phyloP scores from a whole-genome alignment of 2,113 vertebrate genomes.

The Psittacula cyanocephala region DNA sequence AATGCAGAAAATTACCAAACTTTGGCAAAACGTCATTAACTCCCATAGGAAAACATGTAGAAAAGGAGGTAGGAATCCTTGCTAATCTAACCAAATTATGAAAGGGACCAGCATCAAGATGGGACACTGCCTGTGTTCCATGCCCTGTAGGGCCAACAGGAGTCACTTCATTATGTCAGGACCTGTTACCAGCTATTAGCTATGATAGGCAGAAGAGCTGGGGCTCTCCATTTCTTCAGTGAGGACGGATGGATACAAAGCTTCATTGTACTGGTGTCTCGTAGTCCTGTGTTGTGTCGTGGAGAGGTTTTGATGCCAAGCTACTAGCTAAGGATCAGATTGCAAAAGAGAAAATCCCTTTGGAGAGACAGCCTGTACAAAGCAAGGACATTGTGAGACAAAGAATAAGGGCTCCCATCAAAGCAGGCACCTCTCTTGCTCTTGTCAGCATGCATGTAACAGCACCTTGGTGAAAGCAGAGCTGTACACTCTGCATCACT shows the following conservation, averaged over 20 bases:
- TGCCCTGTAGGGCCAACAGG: neutral
- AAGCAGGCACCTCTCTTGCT: neutral
- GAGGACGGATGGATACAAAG: neutral
- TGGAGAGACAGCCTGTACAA: neutral
- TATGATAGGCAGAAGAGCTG: neutral
- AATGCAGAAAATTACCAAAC: neutral
- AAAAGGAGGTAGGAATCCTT: neutral
- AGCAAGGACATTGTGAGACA: neutral
- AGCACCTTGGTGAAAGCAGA: neutral
- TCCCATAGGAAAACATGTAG: neutral
- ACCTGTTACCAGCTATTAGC: neutral
- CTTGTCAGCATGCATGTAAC: accelerated
- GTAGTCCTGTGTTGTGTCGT: neutral
- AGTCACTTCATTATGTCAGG: neutral
- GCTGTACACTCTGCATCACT: neutral
- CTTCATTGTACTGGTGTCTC: neutral
- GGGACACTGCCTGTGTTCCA: neutral
- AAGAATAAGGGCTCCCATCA: neutral
- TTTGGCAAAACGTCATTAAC: neutral
- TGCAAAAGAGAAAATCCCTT: conserved; percentile 10
- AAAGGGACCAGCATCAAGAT: neutral
- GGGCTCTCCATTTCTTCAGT: neutral
- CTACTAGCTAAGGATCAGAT: neutral
- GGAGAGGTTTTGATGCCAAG: neutral
- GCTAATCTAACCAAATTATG: neutral